Percentiles rank a stretch among this genome's conserved stretches.
phyloP scores from a whole-genome alignment of 2,113 vertebrate genomes.

The Grammomys surdaster region DNA sequence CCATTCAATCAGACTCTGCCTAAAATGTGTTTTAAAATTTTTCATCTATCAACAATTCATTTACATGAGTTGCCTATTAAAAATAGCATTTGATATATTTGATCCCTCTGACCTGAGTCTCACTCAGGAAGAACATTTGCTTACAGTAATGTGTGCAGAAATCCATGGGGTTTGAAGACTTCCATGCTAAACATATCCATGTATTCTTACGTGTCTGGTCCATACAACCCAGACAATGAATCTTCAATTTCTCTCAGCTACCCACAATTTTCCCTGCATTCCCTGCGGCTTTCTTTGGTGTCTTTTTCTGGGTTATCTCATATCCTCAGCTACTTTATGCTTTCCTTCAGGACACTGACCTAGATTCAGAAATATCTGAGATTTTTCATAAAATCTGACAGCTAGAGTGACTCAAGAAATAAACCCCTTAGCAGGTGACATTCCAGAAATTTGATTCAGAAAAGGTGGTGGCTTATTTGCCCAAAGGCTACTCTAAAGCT shows the following conservation, averaged over 20 bases:
- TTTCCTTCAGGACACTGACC: not conserved
- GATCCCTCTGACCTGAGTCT: not conserved
- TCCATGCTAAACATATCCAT: not conserved
- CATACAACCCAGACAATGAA: not conserved
- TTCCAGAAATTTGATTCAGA: not conserved
- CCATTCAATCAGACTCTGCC: not conserved
- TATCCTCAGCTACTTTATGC: not conserved
- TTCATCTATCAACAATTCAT: not conserved
- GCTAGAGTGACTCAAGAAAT: not conserved
- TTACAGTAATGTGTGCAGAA: not conserved
- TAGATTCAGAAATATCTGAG: not conserved
- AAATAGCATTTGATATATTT: not conserved
- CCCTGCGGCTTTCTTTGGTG: not conserved
- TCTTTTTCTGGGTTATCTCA: not conserved
- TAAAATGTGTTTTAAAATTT: not conserved
- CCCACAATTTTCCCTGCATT: not conserved
- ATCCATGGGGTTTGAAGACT: not conserved
- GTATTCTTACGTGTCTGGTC: not conserved
- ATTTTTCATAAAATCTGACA: slow-evolving; percentile 21
- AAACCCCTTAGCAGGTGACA: not conserved
- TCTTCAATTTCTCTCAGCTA: not conserved
- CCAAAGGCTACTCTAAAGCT: not conserved
- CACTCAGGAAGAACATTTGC: not conserved
- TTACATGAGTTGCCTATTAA: not conserved
- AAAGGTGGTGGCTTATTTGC: not conserved